Evolutionary conservation across 2,888 invertebrate genomes (phyloP).

Genomic region (Cephus sareptanus): DNA sequence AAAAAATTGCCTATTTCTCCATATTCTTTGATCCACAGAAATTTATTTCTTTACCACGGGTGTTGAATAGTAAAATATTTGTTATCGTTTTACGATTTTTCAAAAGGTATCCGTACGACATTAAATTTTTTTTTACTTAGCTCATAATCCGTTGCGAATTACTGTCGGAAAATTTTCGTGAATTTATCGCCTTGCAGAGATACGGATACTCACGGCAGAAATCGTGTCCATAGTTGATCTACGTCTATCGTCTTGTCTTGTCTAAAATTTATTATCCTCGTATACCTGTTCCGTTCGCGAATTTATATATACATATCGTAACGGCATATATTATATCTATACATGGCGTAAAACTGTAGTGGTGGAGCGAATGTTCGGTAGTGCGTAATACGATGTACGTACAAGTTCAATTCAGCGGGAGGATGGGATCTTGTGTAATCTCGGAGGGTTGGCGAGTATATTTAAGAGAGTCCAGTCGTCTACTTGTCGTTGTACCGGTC

Average conservation of each 20-base stretch:
- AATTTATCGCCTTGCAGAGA: background rate
- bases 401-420: constrained; percentile 38
- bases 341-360: background rate
- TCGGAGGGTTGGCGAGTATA: constrained; percentile 40
- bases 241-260: background rate
- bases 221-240: background rate
- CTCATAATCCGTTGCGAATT: background rate
- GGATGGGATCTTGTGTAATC: constrained; percentile 43
- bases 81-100: too few species aligned
- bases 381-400: constrained; percentile 23
- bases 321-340: background rate
- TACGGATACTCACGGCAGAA: too few species aligned
- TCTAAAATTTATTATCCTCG: background rate
- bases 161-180: background rate
- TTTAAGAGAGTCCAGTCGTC: constrained; percentile 42
- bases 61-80: too few species aligned
- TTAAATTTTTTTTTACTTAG: background rate
- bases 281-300: background rate
- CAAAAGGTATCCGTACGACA: too few species aligned
- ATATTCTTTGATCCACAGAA: too few species aligned
- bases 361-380: background rate
- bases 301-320: background rate
- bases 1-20: too few species aligned
- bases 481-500: constrained; percentile 32
- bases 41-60: too few species aligned